Conservation (phyloP, 2,797 vertebrate genomes). For the Neostethus bicornis region DNA sequence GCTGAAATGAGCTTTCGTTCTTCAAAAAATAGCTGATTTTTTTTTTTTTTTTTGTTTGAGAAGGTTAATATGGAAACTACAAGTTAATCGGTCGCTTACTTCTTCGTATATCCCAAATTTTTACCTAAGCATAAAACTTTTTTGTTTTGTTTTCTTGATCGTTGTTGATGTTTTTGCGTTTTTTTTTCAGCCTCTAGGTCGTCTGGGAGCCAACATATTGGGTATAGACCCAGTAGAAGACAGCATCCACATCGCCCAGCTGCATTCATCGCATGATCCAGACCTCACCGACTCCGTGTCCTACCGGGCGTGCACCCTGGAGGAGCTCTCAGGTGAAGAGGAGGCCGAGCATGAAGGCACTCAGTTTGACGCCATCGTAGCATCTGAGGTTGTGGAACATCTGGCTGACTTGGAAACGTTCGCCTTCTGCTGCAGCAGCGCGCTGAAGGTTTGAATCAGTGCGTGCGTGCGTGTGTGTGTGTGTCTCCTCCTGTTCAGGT, state of each 20-base stretch:
- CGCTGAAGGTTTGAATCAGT: constrained; percentile 87
- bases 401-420: constrained; percentile 90
- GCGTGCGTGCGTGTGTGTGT: constrained; percentile 71
- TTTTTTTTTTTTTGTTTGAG: too few relatives aligned
- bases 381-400: constrained; percentile 97
- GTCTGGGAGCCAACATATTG: constrained; percentile 88
- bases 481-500: constrained; percentile 7
- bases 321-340: constrained; percentile 82
- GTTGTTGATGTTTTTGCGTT: not conserved
- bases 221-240: constrained; percentile 94
- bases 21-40: too few relatives aligned
- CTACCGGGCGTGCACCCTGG: constrained; percentile 87
- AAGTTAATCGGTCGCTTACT: too few relatives aligned
- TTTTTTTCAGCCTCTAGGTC: constrained; percentile 88
- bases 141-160: not conserved
- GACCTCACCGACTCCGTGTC: constrained; percentile 80
- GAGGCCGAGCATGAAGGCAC: constrained; percentile 59
- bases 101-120: too few relatives aligned
- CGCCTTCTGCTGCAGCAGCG: constrained; percentile 83
- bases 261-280: constrained; percentile 88
- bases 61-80: too few relatives aligned
- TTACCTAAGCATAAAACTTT: not conserved
- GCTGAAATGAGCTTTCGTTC: too few relatives aligned
- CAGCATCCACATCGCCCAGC: constrained; percentile 88
- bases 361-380: constrained; percentile 89